A percentile compares a stretch with the other conserved stretches of the same genome.
Conservation (phyloP, 2,888 invertebrate species). For the Drosophila prolongata region DNA sequence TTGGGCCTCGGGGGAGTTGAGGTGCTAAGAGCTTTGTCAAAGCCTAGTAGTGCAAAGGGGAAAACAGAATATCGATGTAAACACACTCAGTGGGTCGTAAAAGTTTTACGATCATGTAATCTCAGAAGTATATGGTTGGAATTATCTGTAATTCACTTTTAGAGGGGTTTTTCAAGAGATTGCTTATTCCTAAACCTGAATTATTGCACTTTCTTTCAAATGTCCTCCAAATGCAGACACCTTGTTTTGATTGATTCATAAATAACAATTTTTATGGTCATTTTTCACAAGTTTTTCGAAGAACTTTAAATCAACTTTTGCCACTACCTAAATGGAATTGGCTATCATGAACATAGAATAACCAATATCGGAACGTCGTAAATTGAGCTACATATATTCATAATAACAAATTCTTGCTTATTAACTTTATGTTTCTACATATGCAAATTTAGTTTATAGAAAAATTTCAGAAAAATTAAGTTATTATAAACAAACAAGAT, state of each 20-base stretch:
- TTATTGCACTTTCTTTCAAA: not conserved
- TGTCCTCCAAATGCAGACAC: too few species aligned
- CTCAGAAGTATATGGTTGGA: not conserved
- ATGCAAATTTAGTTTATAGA: not conserved
- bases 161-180: not conserved
- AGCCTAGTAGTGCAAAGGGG: not conserved
- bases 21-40: slow-evolving; percentile 6
- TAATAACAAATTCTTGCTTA: too few species aligned
- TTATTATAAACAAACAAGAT: slow-evolving; percentile 1
- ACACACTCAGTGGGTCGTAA: slow-evolving; percentile 1
- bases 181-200: not conserved
- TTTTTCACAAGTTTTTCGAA: too few species aligned
- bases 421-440: not conserved
- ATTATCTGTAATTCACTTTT: not conserved
- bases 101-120: slow-evolving; percentile 14
- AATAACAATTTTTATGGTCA: too few species aligned
- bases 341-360: too few species aligned
- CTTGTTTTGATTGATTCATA: too few species aligned
- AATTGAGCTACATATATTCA: too few species aligned
- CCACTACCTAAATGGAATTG: too few species aligned
- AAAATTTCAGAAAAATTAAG: not conserved
- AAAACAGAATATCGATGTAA: not conserved
- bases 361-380: too few species aligned
- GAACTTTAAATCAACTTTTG: too few species aligned
- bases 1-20: not conserved